These are phyloP conservation scores for Stenchaetothrips biformis DNA, from an alignment of 2,888 invertebrate species.

Conservation along the genomic window DNA sequence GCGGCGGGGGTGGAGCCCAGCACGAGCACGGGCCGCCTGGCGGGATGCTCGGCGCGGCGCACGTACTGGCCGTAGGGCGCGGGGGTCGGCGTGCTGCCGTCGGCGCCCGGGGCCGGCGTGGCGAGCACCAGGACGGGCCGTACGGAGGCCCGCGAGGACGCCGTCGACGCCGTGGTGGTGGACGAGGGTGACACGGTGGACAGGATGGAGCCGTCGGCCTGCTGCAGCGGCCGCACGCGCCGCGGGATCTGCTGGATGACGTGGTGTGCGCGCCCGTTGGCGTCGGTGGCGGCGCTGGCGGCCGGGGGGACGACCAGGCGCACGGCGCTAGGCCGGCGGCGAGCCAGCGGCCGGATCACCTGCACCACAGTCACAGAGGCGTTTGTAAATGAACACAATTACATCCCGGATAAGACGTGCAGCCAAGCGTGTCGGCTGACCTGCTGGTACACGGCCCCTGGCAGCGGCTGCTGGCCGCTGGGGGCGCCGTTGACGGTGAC, in stretches of 20 bases:
- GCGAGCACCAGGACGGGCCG: conserved; percentile 25
- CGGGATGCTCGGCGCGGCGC: conserved; percentile 28
- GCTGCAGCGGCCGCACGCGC: conserved; percentile 29
- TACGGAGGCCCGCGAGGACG: conserved; percentile 22
- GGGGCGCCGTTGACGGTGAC: not conserved
- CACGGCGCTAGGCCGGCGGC: not conserved
- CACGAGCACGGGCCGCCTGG: conserved; percentile 25
- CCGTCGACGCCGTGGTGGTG: not conserved
- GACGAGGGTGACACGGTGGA: conserved; percentile 26
- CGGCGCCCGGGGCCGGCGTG: conserved; percentile 32
- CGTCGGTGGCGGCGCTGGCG: too few relatives aligned
- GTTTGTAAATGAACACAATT: too few relatives aligned
- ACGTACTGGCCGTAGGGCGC: conserved; percentile 28
- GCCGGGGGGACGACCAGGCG: not conserved
- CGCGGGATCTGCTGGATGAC: conserved; percentile 39
- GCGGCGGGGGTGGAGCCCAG: conserved; percentile 33
- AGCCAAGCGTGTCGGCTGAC: not conserved
- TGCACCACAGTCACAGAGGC: not conserved
- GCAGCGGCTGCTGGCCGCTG: not conserved
- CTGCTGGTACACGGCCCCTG: not conserved
- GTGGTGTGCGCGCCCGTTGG: conserved; percentile 26
- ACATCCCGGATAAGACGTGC: too few relatives aligned
- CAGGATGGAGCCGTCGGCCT: conserved; percentile 7
- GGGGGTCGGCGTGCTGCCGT: conserved; percentile 30
- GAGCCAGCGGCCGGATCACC: not conserved